Evolutionary conservation across 1,140 invertebrate species (phyloP).

Genomic region (Drosophila funebris): DNA sequence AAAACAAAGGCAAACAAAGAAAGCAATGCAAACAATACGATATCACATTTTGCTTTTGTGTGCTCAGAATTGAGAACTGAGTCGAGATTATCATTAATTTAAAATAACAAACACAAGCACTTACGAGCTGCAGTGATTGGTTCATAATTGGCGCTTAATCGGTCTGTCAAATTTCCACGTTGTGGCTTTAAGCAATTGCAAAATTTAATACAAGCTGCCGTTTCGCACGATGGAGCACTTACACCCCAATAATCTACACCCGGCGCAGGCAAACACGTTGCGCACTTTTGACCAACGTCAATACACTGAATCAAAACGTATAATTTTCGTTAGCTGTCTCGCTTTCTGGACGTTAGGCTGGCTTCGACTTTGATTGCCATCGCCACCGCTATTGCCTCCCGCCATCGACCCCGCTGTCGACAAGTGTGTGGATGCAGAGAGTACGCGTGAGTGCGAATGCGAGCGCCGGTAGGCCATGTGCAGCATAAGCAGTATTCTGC

Average conservation of each 20-base stretch:
- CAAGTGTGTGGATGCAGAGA: constrained; percentile 7
- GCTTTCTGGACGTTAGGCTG: constrained; percentile 51
- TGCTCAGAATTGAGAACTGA: background rate
- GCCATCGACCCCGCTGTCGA: background rate
- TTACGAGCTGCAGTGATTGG: constrained; percentile 51
- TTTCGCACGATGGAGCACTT: constrained; percentile 55
- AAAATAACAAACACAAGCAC: constrained; percentile 14
- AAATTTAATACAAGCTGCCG: constrained; percentile 59
- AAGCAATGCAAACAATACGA: constrained; percentile 20
- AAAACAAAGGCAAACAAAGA: constrained; percentile 24
- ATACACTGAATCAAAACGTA: constrained; percentile 60
- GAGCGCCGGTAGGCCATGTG: constrained; percentile 42
- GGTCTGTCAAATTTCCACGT: background rate
- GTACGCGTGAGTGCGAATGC: constrained; percentile 4
- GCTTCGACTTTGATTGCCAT: constrained; percentile 42
- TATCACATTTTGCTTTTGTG: constrained; percentile 20
- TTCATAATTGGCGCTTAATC: constrained; percentile 40
- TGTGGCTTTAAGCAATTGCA: constrained; percentile 46
- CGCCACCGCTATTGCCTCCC: background rate
- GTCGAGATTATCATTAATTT: constrained; percentile 1
- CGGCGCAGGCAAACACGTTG: constrained; percentile 56
- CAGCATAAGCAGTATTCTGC: constrained; percentile 71
- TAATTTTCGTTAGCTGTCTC: constrained; percentile 38
- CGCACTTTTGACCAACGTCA: constrained; percentile 64
- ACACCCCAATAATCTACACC: background rate